phyloP scores from a whole-genome alignment of 2,888 invertebrate genomes.

The Ceramica pisi region DNA sequence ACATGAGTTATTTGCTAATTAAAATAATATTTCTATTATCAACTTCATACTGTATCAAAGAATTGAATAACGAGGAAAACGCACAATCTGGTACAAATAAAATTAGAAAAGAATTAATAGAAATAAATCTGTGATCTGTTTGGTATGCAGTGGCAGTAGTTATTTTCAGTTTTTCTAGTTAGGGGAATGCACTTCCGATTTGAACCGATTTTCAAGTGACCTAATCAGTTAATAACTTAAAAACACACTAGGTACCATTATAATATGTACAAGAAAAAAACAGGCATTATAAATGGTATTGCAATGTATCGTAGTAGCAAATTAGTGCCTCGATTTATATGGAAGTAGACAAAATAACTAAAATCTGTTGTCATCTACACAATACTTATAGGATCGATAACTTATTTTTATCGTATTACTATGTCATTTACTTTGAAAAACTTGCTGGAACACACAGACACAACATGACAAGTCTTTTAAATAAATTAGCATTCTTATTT shows the following conservation, averaged over 20 bases:
- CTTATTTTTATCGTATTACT: slow-evolving; percentile 25
- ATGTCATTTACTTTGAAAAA: not conserved
- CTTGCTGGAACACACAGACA: too few species aligned
- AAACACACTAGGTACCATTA: slow-evolving; percentile 1
- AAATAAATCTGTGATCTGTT: slow-evolving; percentile 5
- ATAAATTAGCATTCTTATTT: not conserved
- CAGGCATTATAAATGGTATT: slow-evolving; percentile 39
- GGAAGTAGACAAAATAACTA: slow-evolving; percentile 32
- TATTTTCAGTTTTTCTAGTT: slow-evolving; percentile 10
- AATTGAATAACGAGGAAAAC: slow-evolving; percentile 26
- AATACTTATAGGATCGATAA: slow-evolving; percentile 26
- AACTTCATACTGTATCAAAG: not conserved
- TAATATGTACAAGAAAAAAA: slow-evolving; percentile 24
- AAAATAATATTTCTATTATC: slow-evolving; percentile 14
- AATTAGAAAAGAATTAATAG: slow-evolving; percentile 16
- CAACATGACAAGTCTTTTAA: not conserved
- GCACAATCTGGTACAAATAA: not conserved
- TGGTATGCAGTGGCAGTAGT: not conserved
- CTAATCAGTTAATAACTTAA: not conserved
- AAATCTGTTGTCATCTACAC: slow-evolving; percentile 21
- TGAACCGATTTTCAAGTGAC: not conserved
- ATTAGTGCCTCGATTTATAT: slow-evolving; percentile 49
- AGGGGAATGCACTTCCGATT: slow-evolving; percentile 14
- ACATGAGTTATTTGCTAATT: not conserved
- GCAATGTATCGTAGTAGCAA: slow-evolving; percentile 33